phyloP scores from a whole-genome alignment of 1,140 invertebrate genomes.

The Megathymus violae region DNA sequence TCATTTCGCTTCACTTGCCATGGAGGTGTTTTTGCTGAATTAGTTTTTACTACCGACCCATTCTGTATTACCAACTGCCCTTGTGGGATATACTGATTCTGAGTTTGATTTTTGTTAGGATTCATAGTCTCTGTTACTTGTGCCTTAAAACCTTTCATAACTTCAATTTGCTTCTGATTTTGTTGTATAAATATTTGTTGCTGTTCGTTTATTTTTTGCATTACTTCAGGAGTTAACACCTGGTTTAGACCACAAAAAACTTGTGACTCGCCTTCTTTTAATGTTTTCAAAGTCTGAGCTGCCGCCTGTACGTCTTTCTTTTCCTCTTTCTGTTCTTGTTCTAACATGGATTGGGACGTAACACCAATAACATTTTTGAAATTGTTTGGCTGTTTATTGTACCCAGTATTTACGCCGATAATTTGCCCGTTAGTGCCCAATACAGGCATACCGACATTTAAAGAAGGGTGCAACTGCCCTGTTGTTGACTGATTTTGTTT shows the following conservation, averaged over 20 bases:
- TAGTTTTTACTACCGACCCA: conserved; percentile 75
- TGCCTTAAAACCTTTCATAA: conserved; percentile 81
- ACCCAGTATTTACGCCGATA: conserved; percentile 82
- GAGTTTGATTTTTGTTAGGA: conserved; percentile 59
- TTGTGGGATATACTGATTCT: conserved; percentile 71
- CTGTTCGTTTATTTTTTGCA: conserved; percentile 85
- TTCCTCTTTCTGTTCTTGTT: conserved; percentile 62
- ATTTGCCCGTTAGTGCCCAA: conserved; percentile 84
- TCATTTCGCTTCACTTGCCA: conserved; percentile 85
- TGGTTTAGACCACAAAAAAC: conserved; percentile 77
- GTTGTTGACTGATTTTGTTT: conserved; percentile 48
- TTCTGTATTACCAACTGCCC: conserved; percentile 79
- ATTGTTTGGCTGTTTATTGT: conserved; percentile 59
- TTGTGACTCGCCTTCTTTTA: conserved; percentile 73
- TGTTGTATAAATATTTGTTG: conserved; percentile 85
- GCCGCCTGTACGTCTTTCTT: conserved; percentile 56
- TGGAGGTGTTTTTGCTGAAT: conserved; percentile 84
- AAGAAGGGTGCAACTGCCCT: conserved; percentile 42
- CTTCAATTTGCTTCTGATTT: conserved; percentile 83
- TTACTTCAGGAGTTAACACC: conserved; percentile 81
- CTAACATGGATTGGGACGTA: conserved; percentile 46
- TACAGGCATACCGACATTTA: conserved; percentile 74
- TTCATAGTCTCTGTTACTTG: conserved; percentile 69
- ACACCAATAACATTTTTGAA: conserved; percentile 56
- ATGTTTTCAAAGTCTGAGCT: conserved; percentile 40